phyloP scores from a whole-genome alignment of 2,113 vertebrate species.

The Tinamus guttatus region DNA sequence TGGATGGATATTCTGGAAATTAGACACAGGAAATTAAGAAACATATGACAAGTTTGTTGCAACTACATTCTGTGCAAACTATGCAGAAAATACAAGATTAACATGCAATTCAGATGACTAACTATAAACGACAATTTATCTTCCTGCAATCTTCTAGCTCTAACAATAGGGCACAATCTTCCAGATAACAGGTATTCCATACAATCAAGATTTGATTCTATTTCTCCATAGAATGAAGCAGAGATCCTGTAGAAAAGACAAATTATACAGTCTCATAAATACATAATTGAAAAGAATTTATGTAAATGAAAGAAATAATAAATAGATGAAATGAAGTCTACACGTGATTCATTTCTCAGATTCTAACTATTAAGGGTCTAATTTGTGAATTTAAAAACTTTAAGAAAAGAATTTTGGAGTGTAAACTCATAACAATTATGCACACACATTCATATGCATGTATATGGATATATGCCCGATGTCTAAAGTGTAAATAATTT shows the following conservation, averaged over 20 bases:
- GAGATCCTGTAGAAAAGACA: background rate
- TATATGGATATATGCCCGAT: background rate
- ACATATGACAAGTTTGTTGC: background rate
- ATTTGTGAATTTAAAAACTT: background rate
- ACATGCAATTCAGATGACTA: accelerated
- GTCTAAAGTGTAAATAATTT: background rate
- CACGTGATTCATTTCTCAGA: accelerated
- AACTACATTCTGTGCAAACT: background rate
- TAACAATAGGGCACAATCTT: background rate
- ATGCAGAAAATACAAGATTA: background rate
- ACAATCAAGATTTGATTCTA: background rate
- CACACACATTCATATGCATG: background rate
- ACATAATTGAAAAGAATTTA: background rate
- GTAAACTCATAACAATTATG: background rate
- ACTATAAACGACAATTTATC: background rate
- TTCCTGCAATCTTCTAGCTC: background rate
- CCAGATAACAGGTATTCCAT: background rate
- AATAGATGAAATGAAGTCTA: background rate
- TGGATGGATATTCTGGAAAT: background rate
- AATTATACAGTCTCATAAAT: background rate
- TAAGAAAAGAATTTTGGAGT: background rate
- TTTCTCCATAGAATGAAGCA: background rate
- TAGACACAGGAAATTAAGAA: background rate
- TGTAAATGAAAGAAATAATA: background rate
- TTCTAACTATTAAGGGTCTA: background rate